Base-by-base conservation (phyloP, 1,140 invertebrate genomes). In the Calephelis nemesis region DNA sequence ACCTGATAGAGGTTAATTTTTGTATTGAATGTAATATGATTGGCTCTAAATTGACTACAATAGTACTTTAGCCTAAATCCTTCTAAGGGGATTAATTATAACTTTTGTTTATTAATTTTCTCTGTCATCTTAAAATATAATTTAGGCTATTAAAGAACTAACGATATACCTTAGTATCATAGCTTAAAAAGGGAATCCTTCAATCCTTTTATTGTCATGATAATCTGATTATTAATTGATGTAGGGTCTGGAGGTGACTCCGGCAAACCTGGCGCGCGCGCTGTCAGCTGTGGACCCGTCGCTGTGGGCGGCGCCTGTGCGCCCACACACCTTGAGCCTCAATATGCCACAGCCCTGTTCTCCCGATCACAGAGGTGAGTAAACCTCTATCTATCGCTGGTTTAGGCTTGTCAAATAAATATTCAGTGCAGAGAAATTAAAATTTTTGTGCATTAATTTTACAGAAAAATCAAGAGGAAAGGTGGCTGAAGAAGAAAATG, bases 261-360 rank as follows among this genome's bases (percentile, higher is more conserved):
- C 93, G 11, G 93, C 92, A 19, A 92, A 92, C 75, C 77, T 94
- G 54, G 86, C 93, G 7, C 91, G 93, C 45, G 93, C 93, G 7
- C 78, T 94, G 49, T 92, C 92, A n/a, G 89, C 92, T 0, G 93
- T 95, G 10, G 94, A 95, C 73, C 93, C 94, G 1, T 89, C 94
- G 9, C 77, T 94, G 50, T 95, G 94, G 94, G 93, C 94, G 13
- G 92, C 94, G 7, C 93, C 94, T 1, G 84, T 93, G 47, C 90
- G 95, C 54, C 95, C 94, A 1, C 92, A 93, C n/a, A 95, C 95
- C 0, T 91, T 95, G 5, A 94, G 95, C 84, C 90, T 95, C 63
- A 94, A 93, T 71, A 91, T 95, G 79, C 93, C 94, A 1, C 88
- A 86, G 47, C 87, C 90, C 15, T 74, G 72, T 70, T 74, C 78